Evolutionary conservation across 1,140 invertebrate species (phyloP).

Genomic region (Hylyphantes graminicola): DNA sequence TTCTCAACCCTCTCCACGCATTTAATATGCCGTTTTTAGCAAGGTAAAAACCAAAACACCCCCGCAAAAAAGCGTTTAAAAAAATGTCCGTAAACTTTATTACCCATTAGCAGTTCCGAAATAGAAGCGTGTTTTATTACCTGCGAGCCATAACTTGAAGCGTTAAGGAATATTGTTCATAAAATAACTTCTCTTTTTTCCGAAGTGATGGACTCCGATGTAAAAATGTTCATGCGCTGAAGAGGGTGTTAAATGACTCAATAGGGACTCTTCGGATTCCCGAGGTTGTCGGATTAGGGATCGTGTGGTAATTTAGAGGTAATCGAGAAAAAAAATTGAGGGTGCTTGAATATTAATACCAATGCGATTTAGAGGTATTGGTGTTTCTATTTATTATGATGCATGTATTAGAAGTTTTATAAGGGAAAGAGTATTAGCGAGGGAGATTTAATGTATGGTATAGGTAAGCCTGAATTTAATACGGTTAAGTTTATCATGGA

Average conservation of each 20-base stretch:
- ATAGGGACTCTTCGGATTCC: too few species aligned
- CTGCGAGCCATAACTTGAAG: conserved; percentile 10
- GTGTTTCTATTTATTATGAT: too few species aligned
- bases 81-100: conserved; percentile 44
- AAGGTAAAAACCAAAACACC: conserved; percentile 27
- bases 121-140: conserved; percentile 45
- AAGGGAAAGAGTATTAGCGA: too few species aligned
- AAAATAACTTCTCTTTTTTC: conserved; percentile 36
- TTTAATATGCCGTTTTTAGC: conserved; percentile 10
- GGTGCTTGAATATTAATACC: not conserved
- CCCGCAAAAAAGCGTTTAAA: not conserved
- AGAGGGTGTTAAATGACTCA: not conserved
- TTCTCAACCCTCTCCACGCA: not conserved
- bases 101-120: conserved; percentile 32
- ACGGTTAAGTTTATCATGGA: too few species aligned
- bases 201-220: conserved; percentile 6
- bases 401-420: too few species aligned
- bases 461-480: too few species aligned
- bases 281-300: too few species aligned
- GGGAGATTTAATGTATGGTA: too few species aligned
- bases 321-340: not conserved
- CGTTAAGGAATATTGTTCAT: conserved; percentile 33
- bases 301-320: not conserved
- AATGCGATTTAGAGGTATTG: not conserved
- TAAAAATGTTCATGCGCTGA: not conserved